Conservation (phyloP, 2,113 vertebrate genomes). For the Hirundichthys speculiger region DNA sequence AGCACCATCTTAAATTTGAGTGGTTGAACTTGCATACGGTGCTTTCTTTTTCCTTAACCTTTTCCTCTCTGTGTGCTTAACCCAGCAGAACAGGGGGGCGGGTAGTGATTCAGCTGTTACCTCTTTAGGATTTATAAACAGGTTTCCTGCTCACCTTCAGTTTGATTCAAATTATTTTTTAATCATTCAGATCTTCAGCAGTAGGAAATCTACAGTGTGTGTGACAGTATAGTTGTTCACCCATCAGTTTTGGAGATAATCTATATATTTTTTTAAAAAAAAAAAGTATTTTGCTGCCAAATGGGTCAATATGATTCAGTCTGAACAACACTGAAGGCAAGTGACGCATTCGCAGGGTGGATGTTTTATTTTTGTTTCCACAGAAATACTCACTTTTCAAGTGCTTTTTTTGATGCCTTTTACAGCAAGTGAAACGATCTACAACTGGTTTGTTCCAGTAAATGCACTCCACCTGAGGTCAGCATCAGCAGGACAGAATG, state of each 20-base stretch:
- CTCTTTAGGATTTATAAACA: neutral
- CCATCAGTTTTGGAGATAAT: slow-evolving; percentile 7
- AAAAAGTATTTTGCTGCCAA: slow-evolving; percentile 17
- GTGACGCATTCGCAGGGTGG: slow-evolving; percentile 1
- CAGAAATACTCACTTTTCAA: too few relatives aligned
- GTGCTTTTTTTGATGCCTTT: too few relatives aligned
- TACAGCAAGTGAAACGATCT: too few relatives aligned
- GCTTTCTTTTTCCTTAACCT: slow-evolving; percentile 1
- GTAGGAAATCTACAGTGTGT: slow-evolving; percentile 11
- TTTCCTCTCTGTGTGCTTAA: neutral
- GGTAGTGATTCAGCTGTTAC: neutral
- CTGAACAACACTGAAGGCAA: slow-evolving; percentile 17
- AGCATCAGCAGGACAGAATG: too few relatives aligned
- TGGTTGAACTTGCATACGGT: neutral
- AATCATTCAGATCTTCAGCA: slow-evolving; percentile 2
- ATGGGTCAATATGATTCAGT: neutral
- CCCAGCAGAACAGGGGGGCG: neutral
- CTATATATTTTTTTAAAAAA: too few relatives aligned
- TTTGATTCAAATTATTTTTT: slow-evolving; percentile 6
- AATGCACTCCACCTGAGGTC: too few relatives aligned
- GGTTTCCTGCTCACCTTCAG: neutral
- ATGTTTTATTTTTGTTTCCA: slow-evolving; percentile 33
- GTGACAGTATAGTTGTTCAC: slow-evolving; percentile 24
- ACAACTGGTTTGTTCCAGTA: too few relatives aligned
- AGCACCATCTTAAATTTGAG: slow-evolving; percentile 27